phyloP scores from a whole-genome alignment of 2,113 vertebrate species.

The Tragelaphus strepsiceros region DNA sequence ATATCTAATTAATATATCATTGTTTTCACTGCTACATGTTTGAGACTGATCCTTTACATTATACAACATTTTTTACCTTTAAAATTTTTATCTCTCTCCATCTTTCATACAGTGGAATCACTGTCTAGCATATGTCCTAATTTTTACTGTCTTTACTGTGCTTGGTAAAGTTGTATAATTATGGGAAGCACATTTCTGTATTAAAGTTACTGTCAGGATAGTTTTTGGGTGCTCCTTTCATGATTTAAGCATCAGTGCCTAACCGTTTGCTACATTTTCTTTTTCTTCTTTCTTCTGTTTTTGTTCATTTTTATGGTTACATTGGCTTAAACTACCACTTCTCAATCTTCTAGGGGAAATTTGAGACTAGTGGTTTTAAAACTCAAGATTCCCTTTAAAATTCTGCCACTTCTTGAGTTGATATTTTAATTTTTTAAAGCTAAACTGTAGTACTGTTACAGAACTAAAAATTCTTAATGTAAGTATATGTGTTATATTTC shows the following conservation, averaged over 20 bases:
- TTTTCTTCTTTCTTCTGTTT: background rate
- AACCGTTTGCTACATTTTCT: conserved; percentile 5
- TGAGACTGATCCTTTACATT: background rate
- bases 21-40: background rate
- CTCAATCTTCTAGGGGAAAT: background rate
- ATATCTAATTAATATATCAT: background rate
- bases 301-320: conserved; percentile 32
- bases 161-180: background rate
- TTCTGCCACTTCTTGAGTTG: conserved; percentile 30
- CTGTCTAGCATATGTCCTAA: background rate
- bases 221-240: background rate
- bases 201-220: background rate
- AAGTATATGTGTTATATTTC: background rate
- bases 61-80: background rate
- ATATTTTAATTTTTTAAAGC: conserved; percentile 17
- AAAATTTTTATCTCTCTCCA: background rate
- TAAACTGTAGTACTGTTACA: conserved; percentile 33
- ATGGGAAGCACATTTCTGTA: background rate
- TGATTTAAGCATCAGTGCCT: conserved; percentile 10
- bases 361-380: conserved; percentile 39
- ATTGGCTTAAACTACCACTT: conserved; percentile 36
- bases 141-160: background rate
- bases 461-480: conserved; percentile 50
- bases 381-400: conserved; percentile 44
- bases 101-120: background rate